Conservation (phyloP, 2,113 vertebrate species). For the Heteronetta atricapilla region DNA sequence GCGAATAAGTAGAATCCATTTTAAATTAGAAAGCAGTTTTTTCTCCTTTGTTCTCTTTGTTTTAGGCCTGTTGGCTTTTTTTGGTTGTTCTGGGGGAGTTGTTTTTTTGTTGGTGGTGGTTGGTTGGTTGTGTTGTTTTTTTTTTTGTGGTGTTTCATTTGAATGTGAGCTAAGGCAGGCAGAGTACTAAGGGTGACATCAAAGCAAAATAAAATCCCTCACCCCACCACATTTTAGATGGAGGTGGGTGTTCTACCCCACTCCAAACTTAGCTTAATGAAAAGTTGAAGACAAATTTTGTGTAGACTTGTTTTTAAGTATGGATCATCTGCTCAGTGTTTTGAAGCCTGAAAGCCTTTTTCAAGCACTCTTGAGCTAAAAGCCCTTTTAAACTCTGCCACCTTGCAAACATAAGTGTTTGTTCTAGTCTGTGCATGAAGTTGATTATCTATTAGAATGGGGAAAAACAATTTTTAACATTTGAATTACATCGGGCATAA, state of each 20-base stretch:
- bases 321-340: not conserved
- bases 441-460: not conserved
- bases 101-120: not conserved
- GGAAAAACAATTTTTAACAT: not conserved
- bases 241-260: not conserved
- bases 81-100: not conserved
- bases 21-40: not conserved
- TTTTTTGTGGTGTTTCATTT: not conserved
- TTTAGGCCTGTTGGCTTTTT: not conserved
- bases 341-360: not conserved
- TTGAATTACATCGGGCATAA: not conserved
- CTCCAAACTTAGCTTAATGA: not conserved
- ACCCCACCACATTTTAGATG: not conserved
- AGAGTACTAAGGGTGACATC: not conserved
- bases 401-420: not conserved
- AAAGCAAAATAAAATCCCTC: not conserved
- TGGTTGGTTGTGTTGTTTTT: not conserved
- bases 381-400: not conserved
- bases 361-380: not conserved
- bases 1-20: not conserved
- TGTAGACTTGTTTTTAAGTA: not conserved
- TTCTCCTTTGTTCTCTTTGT: not conserved
- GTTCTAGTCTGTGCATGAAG: not conserved
- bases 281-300: not conserved
- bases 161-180: not conserved